phyloP scores from a whole-genome alignment of 2,797 vertebrate species.

The Melanotaenia pygmaea region DNA sequence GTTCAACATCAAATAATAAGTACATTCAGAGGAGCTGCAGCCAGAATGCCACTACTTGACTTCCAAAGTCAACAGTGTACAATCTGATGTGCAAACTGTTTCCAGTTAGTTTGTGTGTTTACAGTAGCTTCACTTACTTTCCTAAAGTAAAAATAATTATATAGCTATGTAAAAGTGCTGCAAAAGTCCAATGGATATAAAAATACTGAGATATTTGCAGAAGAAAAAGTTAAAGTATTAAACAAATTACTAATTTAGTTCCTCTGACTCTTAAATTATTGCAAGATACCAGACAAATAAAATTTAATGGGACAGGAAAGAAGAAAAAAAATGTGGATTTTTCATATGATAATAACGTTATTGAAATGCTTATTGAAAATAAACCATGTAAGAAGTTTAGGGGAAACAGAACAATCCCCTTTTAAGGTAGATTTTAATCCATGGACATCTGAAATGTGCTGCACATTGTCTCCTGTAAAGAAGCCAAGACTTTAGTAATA shows the following conservation, averaged over 20 bases:
- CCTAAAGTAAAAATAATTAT: background rate
- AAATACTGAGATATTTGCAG: background rate
- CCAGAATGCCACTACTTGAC: background rate
- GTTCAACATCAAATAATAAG: constrained; percentile 16
- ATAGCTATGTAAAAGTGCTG: background rate
- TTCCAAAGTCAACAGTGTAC: constrained; percentile 2
- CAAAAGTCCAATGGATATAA: background rate
- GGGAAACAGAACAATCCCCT: background rate
- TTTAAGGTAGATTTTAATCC: background rate
- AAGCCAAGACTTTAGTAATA: background rate
- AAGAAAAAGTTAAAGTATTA: background rate
- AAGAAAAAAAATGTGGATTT: background rate
- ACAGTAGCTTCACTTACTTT: background rate
- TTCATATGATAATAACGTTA: background rate
- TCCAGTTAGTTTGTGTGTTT: background rate
- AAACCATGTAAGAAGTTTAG: background rate
- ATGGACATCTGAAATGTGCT: background rate
- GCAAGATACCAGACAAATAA: background rate
- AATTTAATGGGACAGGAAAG: background rate
- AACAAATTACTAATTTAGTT: background rate
- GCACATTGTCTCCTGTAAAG: no score
- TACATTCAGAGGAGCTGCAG: constrained; percentile 13
- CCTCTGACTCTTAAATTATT: background rate
- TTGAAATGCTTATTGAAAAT: background rate
- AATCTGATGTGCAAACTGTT: constrained; percentile 8